Conservation (phyloP, 2,797 vertebrate species). For the Aplochiton taeniatus region DNA sequence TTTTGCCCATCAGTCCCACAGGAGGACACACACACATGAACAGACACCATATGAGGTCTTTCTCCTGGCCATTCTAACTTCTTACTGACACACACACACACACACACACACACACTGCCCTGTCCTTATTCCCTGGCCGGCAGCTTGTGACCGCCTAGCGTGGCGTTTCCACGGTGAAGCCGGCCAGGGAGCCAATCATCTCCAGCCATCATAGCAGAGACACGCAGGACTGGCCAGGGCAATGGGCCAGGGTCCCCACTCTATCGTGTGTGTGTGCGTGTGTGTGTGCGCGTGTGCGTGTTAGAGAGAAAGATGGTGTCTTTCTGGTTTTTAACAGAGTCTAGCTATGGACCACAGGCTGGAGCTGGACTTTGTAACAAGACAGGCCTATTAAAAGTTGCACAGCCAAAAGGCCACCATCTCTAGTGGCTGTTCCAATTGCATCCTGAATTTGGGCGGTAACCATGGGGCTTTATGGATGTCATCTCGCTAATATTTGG, state of each 20-base stretch:
- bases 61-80: slow-evolving; percentile 41
- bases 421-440: too few relatives aligned
- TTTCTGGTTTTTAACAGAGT: not conserved
- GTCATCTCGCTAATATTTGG: too few relatives aligned
- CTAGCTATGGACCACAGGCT: not conserved
- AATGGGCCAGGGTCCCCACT: slow-evolving; percentile 65
- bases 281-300: slow-evolving; percentile 21
- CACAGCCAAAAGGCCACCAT: too few relatives aligned
- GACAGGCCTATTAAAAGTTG: too few relatives aligned
- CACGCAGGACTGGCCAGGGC: slow-evolving; percentile 73
- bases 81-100: slow-evolving; percentile 32
- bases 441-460: too few relatives aligned
- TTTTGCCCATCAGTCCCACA: not conserved
- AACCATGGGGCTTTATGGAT: too few relatives aligned
- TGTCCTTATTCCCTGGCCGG: slow-evolving; percentile 69
- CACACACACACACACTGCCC: slow-evolving; percentile 40
- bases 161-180: slow-evolving; percentile 63
- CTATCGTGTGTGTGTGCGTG: slow-evolving; percentile 33
- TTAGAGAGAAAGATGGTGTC: not conserved
- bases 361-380: too few relatives aligned
- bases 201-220: slow-evolving; percentile 75
- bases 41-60: not conserved
- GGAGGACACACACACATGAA: slow-evolving; percentile 2
- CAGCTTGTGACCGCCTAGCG: slow-evolving; percentile 69
- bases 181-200: slow-evolving; percentile 72